Conservation (phyloP, 2,888 invertebrate genomes). For the Scaptomyza flava region DNA sequence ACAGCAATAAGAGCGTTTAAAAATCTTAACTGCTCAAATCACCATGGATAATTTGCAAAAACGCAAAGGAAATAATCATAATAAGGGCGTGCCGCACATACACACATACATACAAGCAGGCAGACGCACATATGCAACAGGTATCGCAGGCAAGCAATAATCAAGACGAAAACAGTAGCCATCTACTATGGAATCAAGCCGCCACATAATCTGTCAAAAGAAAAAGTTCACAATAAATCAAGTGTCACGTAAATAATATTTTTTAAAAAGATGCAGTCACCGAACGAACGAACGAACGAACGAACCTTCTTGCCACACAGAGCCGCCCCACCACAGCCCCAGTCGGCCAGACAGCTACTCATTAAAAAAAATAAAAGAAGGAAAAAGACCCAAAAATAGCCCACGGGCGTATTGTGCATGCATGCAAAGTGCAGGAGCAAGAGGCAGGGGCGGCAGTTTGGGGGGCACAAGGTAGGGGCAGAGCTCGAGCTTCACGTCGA, state of each 20-base stretch:
- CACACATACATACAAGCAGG: background rate
- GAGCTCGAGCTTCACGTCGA: conserved; percentile 28
- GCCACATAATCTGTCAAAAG: conserved; percentile 82
- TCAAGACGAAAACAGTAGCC: conserved; percentile 67
- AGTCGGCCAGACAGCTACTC: conserved; percentile 39
- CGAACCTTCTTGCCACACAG: conserved; percentile 2
- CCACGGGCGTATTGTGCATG: conserved; percentile 16
- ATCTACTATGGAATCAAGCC: conserved; percentile 61
- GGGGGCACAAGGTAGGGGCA: background rate
- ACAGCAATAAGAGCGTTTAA: background rate
- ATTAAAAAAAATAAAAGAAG: conserved; percentile 50
- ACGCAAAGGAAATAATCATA: background rate
- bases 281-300: conserved; percentile 11
- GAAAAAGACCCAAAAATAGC: conserved; percentile 29
- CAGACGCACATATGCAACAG: background rate
- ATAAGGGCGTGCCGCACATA: conserved; percentile 6
- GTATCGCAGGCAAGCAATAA: conserved; percentile 1
- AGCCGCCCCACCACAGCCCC: conserved; percentile 9
- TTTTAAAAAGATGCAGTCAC: conserved; percentile 73
- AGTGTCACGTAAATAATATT: conserved; percentile 81
- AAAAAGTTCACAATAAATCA: conserved; percentile 82
- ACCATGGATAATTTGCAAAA: background rate
- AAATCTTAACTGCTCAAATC: background rate
- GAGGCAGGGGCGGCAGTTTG: background rate
- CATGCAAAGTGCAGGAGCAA: conserved; percentile 59